phyloP scores from a whole-genome alignment of 2,888 invertebrate species.

The Hemicrepidius hirtus region DNA sequence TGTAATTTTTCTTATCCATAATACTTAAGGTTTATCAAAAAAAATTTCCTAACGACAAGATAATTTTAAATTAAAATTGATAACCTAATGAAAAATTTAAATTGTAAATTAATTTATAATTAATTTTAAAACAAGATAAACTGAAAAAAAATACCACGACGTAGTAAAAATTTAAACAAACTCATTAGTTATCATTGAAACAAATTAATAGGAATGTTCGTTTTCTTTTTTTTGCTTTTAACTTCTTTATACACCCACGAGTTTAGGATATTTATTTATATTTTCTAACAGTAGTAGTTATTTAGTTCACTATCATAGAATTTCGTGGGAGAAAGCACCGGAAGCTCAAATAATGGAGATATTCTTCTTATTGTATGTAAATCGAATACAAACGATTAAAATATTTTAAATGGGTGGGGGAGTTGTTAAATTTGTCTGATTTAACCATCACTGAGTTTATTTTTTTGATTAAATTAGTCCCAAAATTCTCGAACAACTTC shows the following conservation, averaged over 20 bases:
- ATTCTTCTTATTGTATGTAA: conserved; percentile 43
- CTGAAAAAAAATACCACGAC: not conserved
- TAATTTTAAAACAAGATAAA: not conserved
- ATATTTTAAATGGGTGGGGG: not conserved
- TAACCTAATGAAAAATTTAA: no score
- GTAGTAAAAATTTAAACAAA: conserved; percentile 21
- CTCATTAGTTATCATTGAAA: conserved; percentile 28
- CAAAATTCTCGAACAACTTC: no score
- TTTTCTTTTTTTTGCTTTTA: conserved; percentile 14
- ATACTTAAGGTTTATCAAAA: not conserved
- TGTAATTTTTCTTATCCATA: not conserved
- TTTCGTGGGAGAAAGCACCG: conserved; percentile 36
- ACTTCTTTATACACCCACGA: conserved; percentile 7
- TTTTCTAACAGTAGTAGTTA: not conserved
- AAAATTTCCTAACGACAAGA: not conserved
- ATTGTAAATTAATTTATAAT: not conserved
- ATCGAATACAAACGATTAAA: conserved; percentile 7
- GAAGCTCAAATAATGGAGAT: conserved; percentile 38
- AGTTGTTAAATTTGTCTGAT: not conserved
- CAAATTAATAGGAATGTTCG: conserved; percentile 22
- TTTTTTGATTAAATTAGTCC: no score
- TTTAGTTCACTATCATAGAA: conserved; percentile 15
- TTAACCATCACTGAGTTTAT: no score
- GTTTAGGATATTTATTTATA: no score
- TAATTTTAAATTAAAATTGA: no score